Evolutionary conservation across 2,888 invertebrate genomes (phyloP).

Genomic region (Steinernema carpocapsae): DNA sequence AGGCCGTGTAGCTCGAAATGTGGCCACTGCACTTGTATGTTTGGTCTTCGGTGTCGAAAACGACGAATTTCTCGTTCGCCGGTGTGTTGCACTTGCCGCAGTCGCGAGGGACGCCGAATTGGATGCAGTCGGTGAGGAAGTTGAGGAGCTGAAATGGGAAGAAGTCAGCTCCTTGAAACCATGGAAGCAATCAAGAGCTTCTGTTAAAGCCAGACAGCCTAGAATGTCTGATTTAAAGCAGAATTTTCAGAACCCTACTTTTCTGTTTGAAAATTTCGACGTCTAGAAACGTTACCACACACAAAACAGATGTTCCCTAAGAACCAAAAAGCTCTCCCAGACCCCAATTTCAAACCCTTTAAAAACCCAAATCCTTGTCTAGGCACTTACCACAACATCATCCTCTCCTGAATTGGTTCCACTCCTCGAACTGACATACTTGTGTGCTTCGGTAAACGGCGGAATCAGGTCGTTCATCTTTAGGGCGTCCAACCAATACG

Average conservation of each 20-base stretch:
- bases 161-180: too few species aligned
- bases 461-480: background rate
- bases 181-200: too few species aligned
- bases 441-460: background rate
- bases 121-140: conserved; percentile 16
- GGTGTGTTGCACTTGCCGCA: conserved; percentile 3
- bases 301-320: too few species aligned
- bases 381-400: background rate
- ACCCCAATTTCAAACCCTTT: too few species aligned
- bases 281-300: too few species aligned
- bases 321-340: too few species aligned
- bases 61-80: background rate
- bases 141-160: background rate
- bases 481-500: background rate
- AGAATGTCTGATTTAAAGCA: background rate
- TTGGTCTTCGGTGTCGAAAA: conserved; percentile 70
- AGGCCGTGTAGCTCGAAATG: conserved; percentile 16
- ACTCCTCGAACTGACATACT: background rate
- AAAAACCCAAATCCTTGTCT: too few species aligned
- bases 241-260: too few species aligned
- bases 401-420: conserved; percentile 15
- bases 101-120: background rate
- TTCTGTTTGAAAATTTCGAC: too few species aligned
- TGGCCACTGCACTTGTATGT: conserved; percentile 85
- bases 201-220: too few species aligned